These are phyloP conservation scores for Alligator sinensis DNA, from an alignment of 2,113 vertebrate species.

Conservation along the genomic window DNA sequence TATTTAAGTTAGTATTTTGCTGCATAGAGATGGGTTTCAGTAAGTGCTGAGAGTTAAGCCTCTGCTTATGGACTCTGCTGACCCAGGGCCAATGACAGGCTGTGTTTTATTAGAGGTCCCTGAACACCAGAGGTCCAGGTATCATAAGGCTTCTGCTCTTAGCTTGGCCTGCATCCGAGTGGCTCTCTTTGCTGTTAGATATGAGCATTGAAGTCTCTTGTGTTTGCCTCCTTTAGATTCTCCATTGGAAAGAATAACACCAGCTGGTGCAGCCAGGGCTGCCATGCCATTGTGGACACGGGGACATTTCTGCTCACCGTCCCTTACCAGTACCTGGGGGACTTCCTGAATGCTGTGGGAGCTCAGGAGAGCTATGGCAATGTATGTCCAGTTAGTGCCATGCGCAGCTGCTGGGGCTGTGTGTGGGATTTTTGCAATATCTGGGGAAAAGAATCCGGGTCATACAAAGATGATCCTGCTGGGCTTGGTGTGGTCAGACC, in stretches of 20 bases:
- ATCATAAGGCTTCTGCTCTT: background rate
- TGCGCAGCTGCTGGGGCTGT: background rate
- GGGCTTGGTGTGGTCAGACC: background rate
- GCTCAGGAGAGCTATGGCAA: background rate
- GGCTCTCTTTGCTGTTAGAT: background rate
- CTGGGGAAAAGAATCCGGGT: accelerated
- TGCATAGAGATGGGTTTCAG: too few relatives aligned
- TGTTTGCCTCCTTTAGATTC: constrained; percentile 57
- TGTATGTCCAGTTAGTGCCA: constrained; percentile 39
- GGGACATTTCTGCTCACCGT: constrained; percentile 67
- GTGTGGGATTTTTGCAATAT: background rate
- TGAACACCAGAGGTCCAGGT: background rate
- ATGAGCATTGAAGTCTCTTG: background rate
- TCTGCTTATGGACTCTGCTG: background rate
- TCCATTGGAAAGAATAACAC: constrained; percentile 39
- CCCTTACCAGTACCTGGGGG: constrained; percentile 55
- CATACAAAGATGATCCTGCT: accelerated
- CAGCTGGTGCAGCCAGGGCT: constrained; percentile 62
- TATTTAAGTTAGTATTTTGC: too few relatives aligned
- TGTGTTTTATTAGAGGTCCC: too few relatives aligned
- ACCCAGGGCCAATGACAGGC: background rate
- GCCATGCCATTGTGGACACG: constrained; percentile 71
- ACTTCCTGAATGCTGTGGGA: constrained; percentile 57
- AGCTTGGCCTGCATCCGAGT: background rate
- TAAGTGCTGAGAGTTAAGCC: too few relatives aligned